phyloP scores from a whole-genome alignment of 2,797 vertebrate genomes.

The Sebastes alutus region DNA sequence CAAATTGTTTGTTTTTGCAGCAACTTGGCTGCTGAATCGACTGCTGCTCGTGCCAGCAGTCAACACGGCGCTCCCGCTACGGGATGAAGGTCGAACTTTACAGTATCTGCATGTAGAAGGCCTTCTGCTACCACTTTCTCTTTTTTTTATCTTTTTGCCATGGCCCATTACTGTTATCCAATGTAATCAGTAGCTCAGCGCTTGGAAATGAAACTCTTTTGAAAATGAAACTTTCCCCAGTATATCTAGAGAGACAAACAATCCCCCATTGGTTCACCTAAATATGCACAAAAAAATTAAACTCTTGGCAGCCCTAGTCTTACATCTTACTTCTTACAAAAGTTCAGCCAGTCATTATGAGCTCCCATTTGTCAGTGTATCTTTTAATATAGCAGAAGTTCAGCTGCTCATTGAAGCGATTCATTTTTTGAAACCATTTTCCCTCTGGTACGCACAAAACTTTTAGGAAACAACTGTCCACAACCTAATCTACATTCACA shows the following conservation, averaged over 20 bases:
- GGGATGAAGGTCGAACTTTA: constrained; percentile 13
- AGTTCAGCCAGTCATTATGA: background rate
- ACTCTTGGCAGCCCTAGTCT: background rate
- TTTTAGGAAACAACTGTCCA: background rate
- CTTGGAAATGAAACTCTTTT: background rate
- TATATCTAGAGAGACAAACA: background rate
- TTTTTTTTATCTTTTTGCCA: constrained; percentile 4
- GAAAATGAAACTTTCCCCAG: background rate
- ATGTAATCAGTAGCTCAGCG: constrained; percentile 9
- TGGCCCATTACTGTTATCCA: constrained; percentile 3
- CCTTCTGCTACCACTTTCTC: background rate
- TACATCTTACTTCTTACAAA: background rate
- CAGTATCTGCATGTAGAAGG: background rate
- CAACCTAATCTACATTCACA: constrained; percentile 5
- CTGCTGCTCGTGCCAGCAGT: constrained; percentile 9
- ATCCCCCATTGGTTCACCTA: background rate
- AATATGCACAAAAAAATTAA: background rate
- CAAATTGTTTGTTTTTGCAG: constrained; percentile 14
- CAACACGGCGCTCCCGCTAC: background rate
- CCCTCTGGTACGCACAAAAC: background rate
- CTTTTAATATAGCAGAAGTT: constrained; percentile 1
- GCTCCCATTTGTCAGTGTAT: background rate
- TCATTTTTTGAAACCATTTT: constrained; percentile 14
- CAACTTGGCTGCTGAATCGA: background rate
- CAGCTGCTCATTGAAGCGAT: background rate